Conservation (phyloP, 2,113 vertebrate species). For the Bos javanicus region DNA sequence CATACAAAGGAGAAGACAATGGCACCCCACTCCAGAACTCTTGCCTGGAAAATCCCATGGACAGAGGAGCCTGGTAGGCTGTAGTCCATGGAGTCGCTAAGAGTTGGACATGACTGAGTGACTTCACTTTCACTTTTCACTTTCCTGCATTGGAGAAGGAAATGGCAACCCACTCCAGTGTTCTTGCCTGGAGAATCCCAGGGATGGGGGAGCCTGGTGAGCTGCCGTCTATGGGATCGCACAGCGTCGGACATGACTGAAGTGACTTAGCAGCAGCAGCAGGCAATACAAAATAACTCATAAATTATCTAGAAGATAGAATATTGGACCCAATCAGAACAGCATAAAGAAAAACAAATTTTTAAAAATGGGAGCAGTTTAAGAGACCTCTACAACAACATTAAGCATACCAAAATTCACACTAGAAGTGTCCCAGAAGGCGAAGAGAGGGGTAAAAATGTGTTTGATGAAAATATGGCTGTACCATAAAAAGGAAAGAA, state of each 20-base stretch:
- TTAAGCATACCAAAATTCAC: background rate
- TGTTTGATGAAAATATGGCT: background rate
- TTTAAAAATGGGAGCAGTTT: background rate
- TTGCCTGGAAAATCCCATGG: no score
- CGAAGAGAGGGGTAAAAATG: background rate
- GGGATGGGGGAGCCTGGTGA: no score
- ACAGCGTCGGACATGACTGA: no score
- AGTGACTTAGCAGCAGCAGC: no score
- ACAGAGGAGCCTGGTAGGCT: no score
- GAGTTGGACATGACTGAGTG: accelerated
- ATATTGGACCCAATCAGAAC: background rate
- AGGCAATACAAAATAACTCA: background rate
- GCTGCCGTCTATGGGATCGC: accelerated
- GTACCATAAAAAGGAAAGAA: background rate
- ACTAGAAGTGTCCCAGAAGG: background rate
- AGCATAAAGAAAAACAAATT: background rate
- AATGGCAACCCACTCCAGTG: no score
- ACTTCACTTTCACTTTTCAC: no score
- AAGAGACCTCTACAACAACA: background rate
- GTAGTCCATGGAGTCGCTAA: accelerated
- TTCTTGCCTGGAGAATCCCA: no score
- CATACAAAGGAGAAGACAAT: background rate
- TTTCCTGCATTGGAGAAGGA: no score
- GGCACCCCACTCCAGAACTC: no score
- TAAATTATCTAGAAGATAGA: background rate